Evolutionary conservation across 2,797 vertebrate genomes (phyloP).

Genomic region (Anguilla obscura): DNA sequence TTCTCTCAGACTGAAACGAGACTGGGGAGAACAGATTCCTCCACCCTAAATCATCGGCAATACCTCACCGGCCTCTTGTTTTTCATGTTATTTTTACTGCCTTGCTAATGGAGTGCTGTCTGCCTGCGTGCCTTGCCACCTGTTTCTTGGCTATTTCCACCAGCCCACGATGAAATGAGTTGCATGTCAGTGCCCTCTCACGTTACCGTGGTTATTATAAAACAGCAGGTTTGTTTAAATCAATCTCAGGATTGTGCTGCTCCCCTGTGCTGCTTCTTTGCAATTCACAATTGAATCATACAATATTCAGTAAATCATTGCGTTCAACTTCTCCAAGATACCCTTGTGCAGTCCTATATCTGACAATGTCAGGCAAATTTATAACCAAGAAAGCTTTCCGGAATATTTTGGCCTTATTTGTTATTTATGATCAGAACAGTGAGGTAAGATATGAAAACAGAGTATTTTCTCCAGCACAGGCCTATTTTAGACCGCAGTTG

Average conservation of each 20-base stretch:
- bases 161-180: slow-evolving; percentile 38
- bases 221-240: slow-evolving; percentile 37
- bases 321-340: background rate
- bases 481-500: background rate
- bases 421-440: background rate
- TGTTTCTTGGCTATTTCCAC: slow-evolving; percentile 63
- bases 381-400: background rate
- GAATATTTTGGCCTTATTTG: background rate
- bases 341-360: background rate
- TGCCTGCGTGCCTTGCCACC: slow-evolving; percentile 54
- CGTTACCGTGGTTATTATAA: slow-evolving; percentile 51
- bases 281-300: background rate
- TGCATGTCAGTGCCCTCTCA: slow-evolving; percentile 55
- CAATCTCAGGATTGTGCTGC: slow-evolving; percentile 22
- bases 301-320: background rate
- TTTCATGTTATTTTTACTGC: slow-evolving; percentile 56
- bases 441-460: background rate
- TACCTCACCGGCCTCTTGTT: slow-evolving; percentile 32
- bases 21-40: background rate
- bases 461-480: background rate
- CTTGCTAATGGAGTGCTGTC: slow-evolving; percentile 48
- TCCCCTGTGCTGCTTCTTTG: background rate
- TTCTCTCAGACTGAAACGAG: background rate
- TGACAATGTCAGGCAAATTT: background rate
- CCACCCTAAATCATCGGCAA: background rate